phyloP scores from a whole-genome alignment of 2,113 vertebrate species.

The Salvelinus namaycush region DNA sequence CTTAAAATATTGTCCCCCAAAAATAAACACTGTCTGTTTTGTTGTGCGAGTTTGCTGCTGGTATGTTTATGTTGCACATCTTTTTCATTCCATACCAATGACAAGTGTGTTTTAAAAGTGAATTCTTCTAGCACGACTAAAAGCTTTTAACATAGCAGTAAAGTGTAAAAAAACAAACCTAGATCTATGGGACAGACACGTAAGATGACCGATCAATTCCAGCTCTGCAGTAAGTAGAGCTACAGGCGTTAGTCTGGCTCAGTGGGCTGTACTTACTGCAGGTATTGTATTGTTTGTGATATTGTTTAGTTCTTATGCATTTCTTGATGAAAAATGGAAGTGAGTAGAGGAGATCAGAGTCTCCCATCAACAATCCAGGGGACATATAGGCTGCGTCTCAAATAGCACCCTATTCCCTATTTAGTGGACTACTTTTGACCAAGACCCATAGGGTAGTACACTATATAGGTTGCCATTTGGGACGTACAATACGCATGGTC shows the following conservation, averaged over 20 bases:
- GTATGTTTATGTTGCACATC: conserved; percentile 5
- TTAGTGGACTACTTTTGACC: no score
- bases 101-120: neutral
- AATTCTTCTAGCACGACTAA: conserved; percentile 13
- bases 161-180: conserved; percentile 23
- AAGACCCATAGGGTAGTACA: no score
- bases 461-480: no score
- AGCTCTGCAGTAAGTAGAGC: neutral
- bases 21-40: neutral
- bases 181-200: conserved; percentile 23
- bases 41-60: neutral
- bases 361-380: conserved; percentile 26
- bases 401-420: no score
- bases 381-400: conserved; percentile 3
- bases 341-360: neutral
- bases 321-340: conserved; percentile 31
- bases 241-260: neutral
- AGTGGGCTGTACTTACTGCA: conserved; percentile 35
- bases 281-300: conserved; percentile 45
- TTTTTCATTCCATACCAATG: conserved; percentile 48
- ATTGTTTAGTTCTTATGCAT: conserved; percentile 52
- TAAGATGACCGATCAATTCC: neutral
- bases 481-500: no score
- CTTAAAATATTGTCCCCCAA: conserved; percentile 8
- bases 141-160: conserved; percentile 1